phyloP scores from a whole-genome alignment of 2,113 vertebrate species.

The Aix galericulata region DNA sequence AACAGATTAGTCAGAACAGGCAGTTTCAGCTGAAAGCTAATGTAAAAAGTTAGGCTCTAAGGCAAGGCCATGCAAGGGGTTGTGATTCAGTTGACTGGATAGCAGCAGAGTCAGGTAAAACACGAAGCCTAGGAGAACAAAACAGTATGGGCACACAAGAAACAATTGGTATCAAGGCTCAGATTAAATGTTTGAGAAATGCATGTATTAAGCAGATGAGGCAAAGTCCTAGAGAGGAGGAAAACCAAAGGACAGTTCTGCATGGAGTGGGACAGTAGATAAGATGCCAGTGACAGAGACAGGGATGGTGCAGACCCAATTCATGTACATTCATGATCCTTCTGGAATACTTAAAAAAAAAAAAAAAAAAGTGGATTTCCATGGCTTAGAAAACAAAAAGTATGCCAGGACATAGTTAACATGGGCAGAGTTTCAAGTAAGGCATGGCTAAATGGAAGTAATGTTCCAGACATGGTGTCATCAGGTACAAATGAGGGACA shows the following conservation, averaged over 20 bases:
- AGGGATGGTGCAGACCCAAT: background rate
- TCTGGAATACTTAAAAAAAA: background rate
- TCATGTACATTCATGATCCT: background rate
- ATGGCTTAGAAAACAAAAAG: background rate
- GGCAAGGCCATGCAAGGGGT: background rate
- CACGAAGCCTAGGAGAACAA: background rate
- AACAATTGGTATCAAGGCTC: background rate
- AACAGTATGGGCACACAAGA: background rate
- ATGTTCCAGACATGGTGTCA: background rate
- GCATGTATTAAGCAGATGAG: background rate
- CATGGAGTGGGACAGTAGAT: background rate
- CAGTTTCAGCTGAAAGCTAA: background rate
- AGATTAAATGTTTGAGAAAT: background rate
- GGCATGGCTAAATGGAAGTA: background rate
- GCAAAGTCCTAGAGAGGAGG: background rate
- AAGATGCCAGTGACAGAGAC: background rate
- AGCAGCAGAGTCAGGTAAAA: background rate
- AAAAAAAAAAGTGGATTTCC: background rate
- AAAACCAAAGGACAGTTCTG: background rate
- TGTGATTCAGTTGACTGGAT: background rate
- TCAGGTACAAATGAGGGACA: background rate
- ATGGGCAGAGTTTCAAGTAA: background rate
- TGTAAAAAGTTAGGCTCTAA: background rate
- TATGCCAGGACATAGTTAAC: background rate
- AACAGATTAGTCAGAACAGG: background rate